These are phyloP conservation scores for Himalopsyche phryganea DNA, from an alignment of 1,140 invertebrate genomes.

Conservation along the genomic window DNA sequence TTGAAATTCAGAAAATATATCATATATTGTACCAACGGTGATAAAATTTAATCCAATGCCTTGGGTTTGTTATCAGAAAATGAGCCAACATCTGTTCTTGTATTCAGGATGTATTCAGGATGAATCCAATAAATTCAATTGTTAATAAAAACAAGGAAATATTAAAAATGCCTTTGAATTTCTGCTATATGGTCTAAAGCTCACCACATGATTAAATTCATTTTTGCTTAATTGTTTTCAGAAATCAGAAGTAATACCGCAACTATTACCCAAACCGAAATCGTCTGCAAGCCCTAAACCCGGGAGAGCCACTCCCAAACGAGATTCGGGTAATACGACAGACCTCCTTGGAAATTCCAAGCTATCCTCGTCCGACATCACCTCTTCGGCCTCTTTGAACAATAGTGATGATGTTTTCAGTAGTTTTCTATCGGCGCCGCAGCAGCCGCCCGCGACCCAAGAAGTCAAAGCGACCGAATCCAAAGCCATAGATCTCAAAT, in stretches of 20 bases:
- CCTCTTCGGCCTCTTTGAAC: slow-evolving; percentile 23
- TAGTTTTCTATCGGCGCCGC: slow-evolving; percentile 69
- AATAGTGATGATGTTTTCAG: slow-evolving; percentile 68
- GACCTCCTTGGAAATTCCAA: slow-evolving; percentile 50
- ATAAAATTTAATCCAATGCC: no score
- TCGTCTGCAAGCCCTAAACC: slow-evolving; percentile 69
- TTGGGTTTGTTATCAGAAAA: no score
- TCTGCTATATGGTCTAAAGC: no score
- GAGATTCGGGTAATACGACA: slow-evolving; percentile 45
- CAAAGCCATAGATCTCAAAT: slow-evolving; percentile 56
- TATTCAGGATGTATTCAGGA: no score
- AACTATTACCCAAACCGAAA: slow-evolving; percentile 47
- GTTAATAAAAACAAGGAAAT: no score
- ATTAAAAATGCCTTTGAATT: no score
- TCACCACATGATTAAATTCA: no score
- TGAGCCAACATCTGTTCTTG: no score
- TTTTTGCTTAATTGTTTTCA: no score
- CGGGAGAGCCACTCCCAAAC: slow-evolving; percentile 53
- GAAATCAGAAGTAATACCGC: slow-evolving; percentile 49
- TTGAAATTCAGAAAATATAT: no score
- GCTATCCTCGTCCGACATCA: slow-evolving; percentile 47
- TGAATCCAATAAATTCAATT: no score
- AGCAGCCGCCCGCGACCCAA: slow-evolving; percentile 42
- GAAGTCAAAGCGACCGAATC: slow-evolving; percentile 42
- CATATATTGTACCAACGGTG: no score